phyloP scores from a whole-genome alignment of 2,113 vertebrate genomes.

The Pteronura brasiliensis region DNA sequence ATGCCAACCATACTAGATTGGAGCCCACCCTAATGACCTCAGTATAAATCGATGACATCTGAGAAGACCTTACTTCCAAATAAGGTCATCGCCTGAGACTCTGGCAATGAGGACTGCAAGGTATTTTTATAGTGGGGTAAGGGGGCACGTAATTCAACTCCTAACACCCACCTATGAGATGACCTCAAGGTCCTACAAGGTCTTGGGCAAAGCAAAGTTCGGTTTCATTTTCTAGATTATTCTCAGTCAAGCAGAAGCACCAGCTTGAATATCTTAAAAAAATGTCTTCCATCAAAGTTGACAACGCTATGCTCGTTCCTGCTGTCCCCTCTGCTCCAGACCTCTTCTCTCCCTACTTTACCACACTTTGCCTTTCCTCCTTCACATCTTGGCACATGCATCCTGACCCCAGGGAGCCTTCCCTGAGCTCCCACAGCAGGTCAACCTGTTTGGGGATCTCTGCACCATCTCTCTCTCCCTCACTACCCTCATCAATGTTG shows the following conservation, averaged over 20 bases:
- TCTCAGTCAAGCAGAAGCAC: not conserved
- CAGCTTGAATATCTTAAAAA: not conserved
- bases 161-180: not conserved
- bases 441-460: not conserved
- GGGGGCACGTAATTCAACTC: not conserved
- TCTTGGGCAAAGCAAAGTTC: not conserved
- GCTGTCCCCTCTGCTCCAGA: not conserved
- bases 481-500: not conserved
- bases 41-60: not conserved
- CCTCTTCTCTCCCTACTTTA: not conserved
- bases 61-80: not conserved
- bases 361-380: not conserved
- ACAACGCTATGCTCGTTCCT: fast-evolving
- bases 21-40: not conserved
- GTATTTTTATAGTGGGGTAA: not conserved
- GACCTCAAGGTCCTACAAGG: not conserved
- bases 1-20: not conserved
- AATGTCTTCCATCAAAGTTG: not conserved
- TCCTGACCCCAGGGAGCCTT: not conserved
- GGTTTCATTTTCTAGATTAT: not conserved
- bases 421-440: not conserved
- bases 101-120: not conserved
- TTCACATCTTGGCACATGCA: not conserved
- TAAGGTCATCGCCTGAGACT: not conserved
- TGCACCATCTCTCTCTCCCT: not conserved